Base-by-base conservation (phyloP, 30 jellyfish, hydroid and myxozoan species). In the Hydractinia symbiolongicarpus region DNA sequence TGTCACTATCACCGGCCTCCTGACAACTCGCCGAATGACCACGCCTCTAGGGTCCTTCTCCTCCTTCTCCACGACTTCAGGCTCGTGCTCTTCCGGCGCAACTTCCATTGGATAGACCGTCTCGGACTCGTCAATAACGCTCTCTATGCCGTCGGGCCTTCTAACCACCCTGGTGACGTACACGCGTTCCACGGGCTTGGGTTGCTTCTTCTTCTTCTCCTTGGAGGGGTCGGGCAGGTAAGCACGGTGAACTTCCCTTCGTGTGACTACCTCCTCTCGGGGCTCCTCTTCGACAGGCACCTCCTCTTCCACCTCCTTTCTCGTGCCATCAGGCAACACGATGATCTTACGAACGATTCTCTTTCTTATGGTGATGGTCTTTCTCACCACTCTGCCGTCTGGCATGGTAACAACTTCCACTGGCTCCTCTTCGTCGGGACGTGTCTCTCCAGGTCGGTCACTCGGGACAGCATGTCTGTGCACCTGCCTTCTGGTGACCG, bases 291-390 rank as follows among this genome's bases (percentile, higher is more conserved):
- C 95, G 75, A 81, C 79, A 56, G 93, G 68, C 7, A 76, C 30
- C 81, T 83, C 95, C 49, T 88, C 95, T 67, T 89, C 96, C 15
- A 89, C 76, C 84, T 83, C 96, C 55, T 83, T 79, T 16, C 86
- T 76, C 50, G 92, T 79, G 51, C 95, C 96, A 58, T 89, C 96
- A 0, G 96, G 96, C 77, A 83, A 54, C 15, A 49, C 85, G 78
- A 89, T 74, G 87, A 89, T 80, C 66, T 89, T 89, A 78, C 87
- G 86, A 53, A 89, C 85, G 61, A 83, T 84, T 49, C 95, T 82
- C 82, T 64, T 89, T 55, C 89, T 79, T 69, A 89, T 88, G 50
- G 95, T 84, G 44, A 83, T 77, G 7, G 84, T 79, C 67, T 61
- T 88, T 61, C 93, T 82, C 49, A 77, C 78, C 14, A 77, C 88